Evolutionary conservation across 2,888 invertebrate genomes (phyloP).

Genomic region (Monoplex corrugatus): DNA sequence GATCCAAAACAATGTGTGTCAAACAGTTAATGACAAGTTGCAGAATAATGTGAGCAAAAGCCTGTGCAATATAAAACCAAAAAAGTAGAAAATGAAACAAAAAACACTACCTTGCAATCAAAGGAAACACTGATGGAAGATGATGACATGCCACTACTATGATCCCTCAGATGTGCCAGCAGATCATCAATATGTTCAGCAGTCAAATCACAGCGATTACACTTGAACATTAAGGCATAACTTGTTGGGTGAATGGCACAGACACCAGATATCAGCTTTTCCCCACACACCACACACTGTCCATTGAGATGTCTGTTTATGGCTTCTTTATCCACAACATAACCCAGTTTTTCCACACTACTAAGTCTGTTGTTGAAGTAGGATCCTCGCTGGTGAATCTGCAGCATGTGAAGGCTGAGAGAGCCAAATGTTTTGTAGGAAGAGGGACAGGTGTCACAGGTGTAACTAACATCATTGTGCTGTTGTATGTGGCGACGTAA

Average conservation of each 20-base stretch:
- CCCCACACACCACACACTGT: conserved; percentile 37
- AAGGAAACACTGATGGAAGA: conserved; percentile 23
- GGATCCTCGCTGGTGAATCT: conserved; percentile 26
- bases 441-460: conserved; percentile 20
- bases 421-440: conserved; percentile 32
- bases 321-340: conserved; percentile 12
- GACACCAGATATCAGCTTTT: background rate
- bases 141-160: background rate
- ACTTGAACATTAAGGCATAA: conserved; percentile 36
- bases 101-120: conserved; percentile 1
- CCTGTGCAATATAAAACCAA: too few relatives aligned
- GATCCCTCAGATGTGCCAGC: conserved; percentile 36
- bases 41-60: too few relatives aligned
- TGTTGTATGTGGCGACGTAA: conserved; percentile 26
- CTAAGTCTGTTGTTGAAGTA: conserved; percentile 40
- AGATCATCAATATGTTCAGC: conserved; percentile 25
- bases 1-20: too few relatives aligned
- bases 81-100: too few relatives aligned
- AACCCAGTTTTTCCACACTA: conserved; percentile 40
- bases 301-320: background rate
- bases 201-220: conserved; percentile 18
- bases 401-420: conserved; percentile 39
- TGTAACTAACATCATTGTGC: conserved; percentile 10
- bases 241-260: background rate
- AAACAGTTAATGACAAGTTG: too few relatives aligned